These are phyloP conservation scores for Bombus consobrinus DNA, from an alignment of 1,140 invertebrate genomes.

Conservation along the genomic window DNA sequence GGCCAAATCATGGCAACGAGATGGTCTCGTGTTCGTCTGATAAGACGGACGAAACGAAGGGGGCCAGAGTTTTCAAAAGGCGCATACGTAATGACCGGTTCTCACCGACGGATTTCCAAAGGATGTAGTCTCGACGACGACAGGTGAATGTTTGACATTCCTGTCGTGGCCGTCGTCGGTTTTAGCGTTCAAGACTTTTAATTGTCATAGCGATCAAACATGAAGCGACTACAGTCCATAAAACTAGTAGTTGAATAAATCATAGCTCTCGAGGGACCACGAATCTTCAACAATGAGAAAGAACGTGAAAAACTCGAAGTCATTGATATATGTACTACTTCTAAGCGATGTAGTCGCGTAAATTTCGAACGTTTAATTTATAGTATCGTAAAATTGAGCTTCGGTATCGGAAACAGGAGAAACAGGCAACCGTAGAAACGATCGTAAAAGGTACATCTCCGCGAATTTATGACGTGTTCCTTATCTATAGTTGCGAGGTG, in stretches of 20 bases:
- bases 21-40: constrained; percentile 25
- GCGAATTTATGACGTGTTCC: constrained; percentile 33
- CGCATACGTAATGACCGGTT: constrained; percentile 40
- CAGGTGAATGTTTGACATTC: constrained; percentile 56
- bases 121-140: constrained; percentile 27
- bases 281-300: not conserved
- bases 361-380: constrained; percentile 8
- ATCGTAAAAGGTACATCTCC: constrained; percentile 23
- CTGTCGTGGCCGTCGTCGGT: constrained; percentile 16
- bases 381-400: constrained; percentile 8
- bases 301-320: too few relatives aligned
- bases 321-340: not conserved
- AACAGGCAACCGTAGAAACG: not conserved
- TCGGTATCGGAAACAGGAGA: not conserved
- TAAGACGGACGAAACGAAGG: constrained; percentile 19
- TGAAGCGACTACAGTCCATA: not conserved
- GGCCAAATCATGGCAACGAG: constrained; percentile 28
- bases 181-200: constrained; percentile 27
- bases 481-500: not conserved
- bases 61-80: constrained; percentile 3
- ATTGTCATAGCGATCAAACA: constrained; percentile 20
- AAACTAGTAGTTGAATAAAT: not conserved
- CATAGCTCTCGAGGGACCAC: not conserved
- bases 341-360: not conserved
- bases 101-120: constrained; percentile 25